A percentile compares a stretch with the other conserved stretches of the same genome.
Conservation (phyloP, 2,113 vertebrate species). For the Tonatia bakeri region DNA sequence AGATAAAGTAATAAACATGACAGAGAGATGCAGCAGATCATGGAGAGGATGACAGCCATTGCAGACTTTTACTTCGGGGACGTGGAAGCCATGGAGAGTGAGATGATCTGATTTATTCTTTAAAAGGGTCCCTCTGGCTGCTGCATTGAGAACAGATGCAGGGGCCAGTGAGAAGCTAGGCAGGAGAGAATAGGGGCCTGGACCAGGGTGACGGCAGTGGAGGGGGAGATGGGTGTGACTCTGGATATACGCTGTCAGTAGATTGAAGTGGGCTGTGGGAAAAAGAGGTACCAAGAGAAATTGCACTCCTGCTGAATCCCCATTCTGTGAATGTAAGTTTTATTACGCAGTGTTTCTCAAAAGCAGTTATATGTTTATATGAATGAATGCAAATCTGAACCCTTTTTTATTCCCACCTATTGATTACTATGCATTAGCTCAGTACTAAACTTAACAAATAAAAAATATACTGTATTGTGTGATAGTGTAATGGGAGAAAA, state of each 20-base stretch:
- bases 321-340: neutral
- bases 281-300: neutral
- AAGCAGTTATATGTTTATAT: neutral
- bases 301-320: neutral
- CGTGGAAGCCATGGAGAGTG: neutral
- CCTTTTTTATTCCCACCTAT: neutral
- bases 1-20: neutral
- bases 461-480: neutral
- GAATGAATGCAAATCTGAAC: neutral
- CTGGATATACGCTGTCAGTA: neutral
- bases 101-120: neutral
- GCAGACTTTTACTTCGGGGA: neutral
- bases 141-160: neutral
- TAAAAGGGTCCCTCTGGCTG: neutral
- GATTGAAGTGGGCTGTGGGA: too few species aligned
- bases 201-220: neutral
- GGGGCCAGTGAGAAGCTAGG: neutral
- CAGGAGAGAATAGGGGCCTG: neutral
- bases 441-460: neutral
- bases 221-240: too few species aligned
- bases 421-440: neutral
- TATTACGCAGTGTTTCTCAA: neutral
- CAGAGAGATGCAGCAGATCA: fast-evolving
- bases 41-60: fast-evolving
- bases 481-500: neutral